Conservation (phyloP, 2,797 vertebrate genomes). For the Channallabes apus region DNA sequence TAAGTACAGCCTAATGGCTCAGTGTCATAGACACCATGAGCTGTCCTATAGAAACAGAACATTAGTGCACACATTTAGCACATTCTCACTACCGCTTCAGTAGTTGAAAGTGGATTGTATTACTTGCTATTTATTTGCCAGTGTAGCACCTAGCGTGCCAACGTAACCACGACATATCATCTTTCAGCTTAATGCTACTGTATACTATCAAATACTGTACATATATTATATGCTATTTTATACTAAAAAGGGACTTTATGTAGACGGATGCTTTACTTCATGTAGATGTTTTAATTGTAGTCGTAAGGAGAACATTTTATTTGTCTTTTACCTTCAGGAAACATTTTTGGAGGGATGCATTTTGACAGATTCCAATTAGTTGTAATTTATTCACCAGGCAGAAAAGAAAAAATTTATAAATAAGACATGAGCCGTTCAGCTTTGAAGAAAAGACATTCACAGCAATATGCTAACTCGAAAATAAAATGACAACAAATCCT, state of each 20-base stretch:
- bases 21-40: conserved; percentile 22
- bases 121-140: conserved; percentile 15
- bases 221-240: background rate
- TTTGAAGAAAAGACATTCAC: background rate
- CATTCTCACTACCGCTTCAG: background rate
- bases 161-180: background rate
- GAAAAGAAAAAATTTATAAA: background rate
- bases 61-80: conserved; percentile 13
- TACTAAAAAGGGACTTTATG: background rate
- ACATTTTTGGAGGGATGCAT: background rate
- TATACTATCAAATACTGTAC: background rate
- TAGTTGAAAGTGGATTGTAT: conserved; percentile 1
- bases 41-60: conserved; percentile 19
- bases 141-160: background rate
- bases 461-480: background rate
- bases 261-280: background rate
- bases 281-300: background rate
- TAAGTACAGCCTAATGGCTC: conserved; percentile 38
- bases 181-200: background rate
- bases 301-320: background rate
- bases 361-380: background rate
- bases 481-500: background rate
- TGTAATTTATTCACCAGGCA: background rate
- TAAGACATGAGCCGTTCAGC: background rate
- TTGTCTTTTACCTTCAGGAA: background rate